Evolutionary conservation across 2,888 invertebrate genomes (phyloP).

Genomic region (Sinopyrophorus schimmeli): DNA sequence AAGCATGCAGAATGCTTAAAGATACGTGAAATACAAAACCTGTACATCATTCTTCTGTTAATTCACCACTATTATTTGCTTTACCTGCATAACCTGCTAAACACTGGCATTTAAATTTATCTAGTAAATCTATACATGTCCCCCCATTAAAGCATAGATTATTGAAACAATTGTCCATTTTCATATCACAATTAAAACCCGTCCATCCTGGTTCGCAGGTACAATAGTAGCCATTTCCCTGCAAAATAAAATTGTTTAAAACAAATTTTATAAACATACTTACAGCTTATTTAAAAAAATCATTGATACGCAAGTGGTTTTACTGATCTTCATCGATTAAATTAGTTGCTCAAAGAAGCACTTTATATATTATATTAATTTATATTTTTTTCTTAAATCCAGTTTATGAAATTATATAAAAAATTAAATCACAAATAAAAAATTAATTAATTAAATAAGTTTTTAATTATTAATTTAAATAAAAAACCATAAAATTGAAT

Average conservation of each 20-base stretch:
- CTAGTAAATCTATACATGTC: constrained; percentile 60
- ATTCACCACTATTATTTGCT: too few relatives aligned
- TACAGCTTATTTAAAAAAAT: not conserved
- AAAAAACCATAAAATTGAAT: too few relatives aligned
- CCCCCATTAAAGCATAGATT: constrained; percentile 69
- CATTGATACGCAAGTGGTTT: not conserved
- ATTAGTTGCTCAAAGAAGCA: too few relatives aligned
- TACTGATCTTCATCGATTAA: too few relatives aligned
- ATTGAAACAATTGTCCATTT: constrained; percentile 61
- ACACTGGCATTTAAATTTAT: constrained; percentile 63
- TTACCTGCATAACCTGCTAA: constrained; percentile 62
- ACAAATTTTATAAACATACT: not conserved
- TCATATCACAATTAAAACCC: constrained; percentile 62
- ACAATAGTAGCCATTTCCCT: constrained; percentile 66
- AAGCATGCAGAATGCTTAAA: constrained; percentile 28
- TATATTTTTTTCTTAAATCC: not conserved
- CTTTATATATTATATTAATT: not conserved
- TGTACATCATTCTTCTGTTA: constrained; percentile 5
- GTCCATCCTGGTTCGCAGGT: constrained; percentile 72
- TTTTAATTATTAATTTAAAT: too few relatives aligned
- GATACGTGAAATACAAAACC: constrained; percentile 10
- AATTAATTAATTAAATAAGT: too few relatives aligned
- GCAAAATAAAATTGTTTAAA: constrained; percentile 39
- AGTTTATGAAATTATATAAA: too few relatives aligned
- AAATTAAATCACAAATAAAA: too few relatives aligned